phyloP scores from a whole-genome alignment of 2,113 vertebrate species.

The Corvus moneduloides region DNA sequence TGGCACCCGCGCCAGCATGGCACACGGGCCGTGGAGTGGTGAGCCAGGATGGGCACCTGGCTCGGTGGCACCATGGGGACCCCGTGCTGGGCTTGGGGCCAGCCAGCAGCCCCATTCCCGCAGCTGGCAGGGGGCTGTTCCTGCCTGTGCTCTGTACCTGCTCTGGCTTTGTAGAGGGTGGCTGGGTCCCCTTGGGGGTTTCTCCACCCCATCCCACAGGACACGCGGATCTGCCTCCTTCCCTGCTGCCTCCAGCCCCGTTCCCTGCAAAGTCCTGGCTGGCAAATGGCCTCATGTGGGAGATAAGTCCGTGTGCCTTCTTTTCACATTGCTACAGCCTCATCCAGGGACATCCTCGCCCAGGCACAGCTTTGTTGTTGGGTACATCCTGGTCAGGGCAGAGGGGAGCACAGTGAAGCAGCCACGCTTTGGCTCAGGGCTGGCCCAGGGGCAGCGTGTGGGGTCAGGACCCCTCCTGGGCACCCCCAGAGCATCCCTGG shows the following conservation, averaged over 20 bases:
- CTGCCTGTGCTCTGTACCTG: background rate
- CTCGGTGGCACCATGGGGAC: background rate
- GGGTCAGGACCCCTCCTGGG: background rate
- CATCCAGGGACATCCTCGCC: background rate
- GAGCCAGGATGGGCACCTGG: background rate
- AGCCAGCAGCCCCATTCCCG: fast-evolving
- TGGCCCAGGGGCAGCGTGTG: fast-evolving
- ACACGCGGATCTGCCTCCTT: background rate
- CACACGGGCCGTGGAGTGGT: fast-evolving
- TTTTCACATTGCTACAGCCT: background rate
- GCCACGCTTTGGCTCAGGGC: fast-evolving
- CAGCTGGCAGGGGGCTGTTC: background rate
- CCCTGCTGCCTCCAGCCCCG: background rate
- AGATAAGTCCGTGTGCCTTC: background rate
- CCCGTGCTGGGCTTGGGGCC: background rate
- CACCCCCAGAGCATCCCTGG: background rate
- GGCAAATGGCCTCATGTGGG: background rate
- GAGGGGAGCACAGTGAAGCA: fast-evolving
- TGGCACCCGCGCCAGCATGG: background rate
- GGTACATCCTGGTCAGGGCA: background rate
- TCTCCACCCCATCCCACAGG: background rate
- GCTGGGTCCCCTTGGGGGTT: background rate
- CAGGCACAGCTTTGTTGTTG: background rate
- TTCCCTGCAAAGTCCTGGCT: background rate
- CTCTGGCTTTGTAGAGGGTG: background rate